Evolutionary conservation across 2,797 vertebrate species (phyloP), one percentile per base, ranked within the genome.

Genomic region (Periparus ater): DNA sequence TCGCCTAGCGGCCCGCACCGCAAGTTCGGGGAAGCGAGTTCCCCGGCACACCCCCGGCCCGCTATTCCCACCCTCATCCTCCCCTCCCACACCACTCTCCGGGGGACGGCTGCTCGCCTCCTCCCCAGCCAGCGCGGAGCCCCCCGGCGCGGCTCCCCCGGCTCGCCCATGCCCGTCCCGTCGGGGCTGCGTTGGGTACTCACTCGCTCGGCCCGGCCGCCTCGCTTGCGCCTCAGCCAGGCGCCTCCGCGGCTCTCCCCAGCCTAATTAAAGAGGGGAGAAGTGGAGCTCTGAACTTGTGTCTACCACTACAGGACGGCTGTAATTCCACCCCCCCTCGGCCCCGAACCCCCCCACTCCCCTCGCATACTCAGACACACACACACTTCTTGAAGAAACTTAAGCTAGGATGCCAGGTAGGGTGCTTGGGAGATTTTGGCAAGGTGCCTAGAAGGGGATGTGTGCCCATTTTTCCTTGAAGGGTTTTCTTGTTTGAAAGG

Each of bases 331-430:
- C 45, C 93, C 88, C 81, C 75, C 82, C 36, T 8, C 12, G 18
- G 19, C 38, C 85, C 72, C 66, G 38, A 17, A 36, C 71, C 71
- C 71, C 92, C 91, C 88, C 93, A 9, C 61, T 22, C 36, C 47
- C 58, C 44, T 18, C 76, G 40, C 54, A 21, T 48, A 62, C 51
- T 61, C 80, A 50, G 62, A 70, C 73, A 68, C 66, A 81, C 75
- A 81, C 76, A 80, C 73, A 83, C 81, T 93, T 93, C 77, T 97
- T 97, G 96, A 70, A 97, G 97, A 98, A 98, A 98, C 97, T 98
- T 97, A 97, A 98, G 98, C 98, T 96, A 91, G 97, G 98, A 97
- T 97, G 98, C 97, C 98, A 98, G 97, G 98, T 98, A 98, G 98
- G 98, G 98, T 98, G 98, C 98, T 88, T 93, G 96, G 96, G 93